Evolutionary conservation across 2,113 vertebrate species (phyloP).

Genomic region (Rhadina sibilatrix): DNA sequence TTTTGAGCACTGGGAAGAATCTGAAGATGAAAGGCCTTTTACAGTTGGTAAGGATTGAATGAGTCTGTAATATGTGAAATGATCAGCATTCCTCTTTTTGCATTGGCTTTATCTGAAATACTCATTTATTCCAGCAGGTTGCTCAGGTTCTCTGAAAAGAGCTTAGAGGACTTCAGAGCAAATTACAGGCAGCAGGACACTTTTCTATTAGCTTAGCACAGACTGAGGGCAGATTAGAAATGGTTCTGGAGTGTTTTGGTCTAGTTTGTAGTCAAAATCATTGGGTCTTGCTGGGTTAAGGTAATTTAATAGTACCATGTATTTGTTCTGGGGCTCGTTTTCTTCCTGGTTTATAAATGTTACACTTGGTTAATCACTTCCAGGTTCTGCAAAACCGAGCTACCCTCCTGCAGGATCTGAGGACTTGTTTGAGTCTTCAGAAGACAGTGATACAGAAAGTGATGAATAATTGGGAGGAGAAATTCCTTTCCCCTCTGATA

Average conservation of each 20-base stretch:
- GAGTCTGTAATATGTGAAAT: not conserved
- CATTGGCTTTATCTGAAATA: not conserved
- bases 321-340: not conserved
- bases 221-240: not conserved
- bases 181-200: not conserved
- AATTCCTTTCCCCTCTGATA: not conserved
- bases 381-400: not conserved
- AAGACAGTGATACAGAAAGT: slow-evolving; percentile 54
- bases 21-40: slow-evolving; percentile 60
- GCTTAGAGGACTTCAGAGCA: not conserved
- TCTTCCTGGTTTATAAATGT: not conserved
- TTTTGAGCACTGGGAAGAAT: slow-evolving; percentile 74
- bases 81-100: not conserved
- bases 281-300: not conserved
- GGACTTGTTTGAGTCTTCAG: not conserved
- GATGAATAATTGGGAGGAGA: slow-evolving; percentile 22
- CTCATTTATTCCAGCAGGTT: not conserved
- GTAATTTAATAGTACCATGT: not conserved
- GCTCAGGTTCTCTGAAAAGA: not conserved
- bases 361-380: not conserved
- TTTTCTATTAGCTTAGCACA: not conserved
- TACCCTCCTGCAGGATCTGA: not conserved
- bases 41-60: slow-evolving; percentile 54
- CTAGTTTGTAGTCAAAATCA: not conserved
- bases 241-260: not conserved